These are phyloP conservation scores for Prunella strophiata DNA, from an alignment of 2,797 vertebrate genomes.

Conservation along the genomic window DNA sequence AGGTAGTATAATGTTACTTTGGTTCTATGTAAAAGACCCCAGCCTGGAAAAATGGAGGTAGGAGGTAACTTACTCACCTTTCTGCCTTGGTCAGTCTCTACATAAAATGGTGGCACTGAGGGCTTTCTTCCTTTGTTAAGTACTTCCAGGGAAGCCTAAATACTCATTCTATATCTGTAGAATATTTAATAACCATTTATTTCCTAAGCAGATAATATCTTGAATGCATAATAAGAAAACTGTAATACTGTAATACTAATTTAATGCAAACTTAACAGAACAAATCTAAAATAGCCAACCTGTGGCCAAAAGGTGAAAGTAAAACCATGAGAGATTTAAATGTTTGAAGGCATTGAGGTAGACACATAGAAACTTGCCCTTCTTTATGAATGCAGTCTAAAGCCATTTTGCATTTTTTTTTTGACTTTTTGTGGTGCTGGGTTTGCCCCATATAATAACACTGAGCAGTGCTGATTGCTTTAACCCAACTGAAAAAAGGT, in stretches of 20 bases:
- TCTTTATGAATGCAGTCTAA: background rate
- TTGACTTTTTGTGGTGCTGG: background rate
- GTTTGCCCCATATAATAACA: conserved; percentile 33
- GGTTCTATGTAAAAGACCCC: background rate
- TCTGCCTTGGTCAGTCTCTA: background rate
- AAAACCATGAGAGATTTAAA: background rate
- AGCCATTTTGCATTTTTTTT: background rate
- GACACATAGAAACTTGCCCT: background rate
- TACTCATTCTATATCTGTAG: background rate
- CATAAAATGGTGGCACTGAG: background rate
- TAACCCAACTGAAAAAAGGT: background rate
- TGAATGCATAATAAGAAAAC: background rate
- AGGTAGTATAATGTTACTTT: background rate
- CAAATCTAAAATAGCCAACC: background rate
- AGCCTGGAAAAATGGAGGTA: background rate
- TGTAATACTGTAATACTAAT: background rate
- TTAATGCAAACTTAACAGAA: background rate
- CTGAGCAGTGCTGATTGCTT: conserved; percentile 1
- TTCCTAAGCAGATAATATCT: background rate
- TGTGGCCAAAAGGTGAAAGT: background rate
- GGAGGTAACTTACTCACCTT: background rate
- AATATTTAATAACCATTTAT: background rate
- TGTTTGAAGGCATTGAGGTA: background rate
- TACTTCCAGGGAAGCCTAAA: background rate
- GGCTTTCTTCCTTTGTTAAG: background rate